These are phyloP conservation scores for Scelioninae gen. 1 DNA, from an alignment of 2,888 invertebrate genomes.

Conservation along the genomic window DNA sequence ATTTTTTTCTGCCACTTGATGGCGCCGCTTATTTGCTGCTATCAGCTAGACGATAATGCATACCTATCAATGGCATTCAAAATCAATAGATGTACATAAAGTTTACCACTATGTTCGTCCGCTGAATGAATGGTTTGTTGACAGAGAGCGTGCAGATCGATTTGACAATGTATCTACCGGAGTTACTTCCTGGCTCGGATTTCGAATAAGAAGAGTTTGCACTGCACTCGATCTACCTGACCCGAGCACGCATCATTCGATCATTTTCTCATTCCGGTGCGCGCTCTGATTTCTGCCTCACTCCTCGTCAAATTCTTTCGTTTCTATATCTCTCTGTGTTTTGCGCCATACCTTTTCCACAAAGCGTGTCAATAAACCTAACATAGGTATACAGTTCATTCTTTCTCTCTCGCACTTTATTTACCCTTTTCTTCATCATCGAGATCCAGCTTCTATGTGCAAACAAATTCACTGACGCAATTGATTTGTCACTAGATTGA, in stretches of 20 bases:
- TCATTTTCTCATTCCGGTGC: constrained; percentile 45
- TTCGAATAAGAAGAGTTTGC: constrained; percentile 75
- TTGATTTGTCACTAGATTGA: constrained; percentile 66
- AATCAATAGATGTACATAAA: constrained; percentile 63
- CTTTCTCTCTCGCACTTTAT: constrained; percentile 71
- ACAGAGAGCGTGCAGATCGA: constrained; percentile 57
- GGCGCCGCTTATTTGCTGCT: too few species aligned
- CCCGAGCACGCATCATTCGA: constrained; percentile 70
- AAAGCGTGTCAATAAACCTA: constrained; percentile 76
- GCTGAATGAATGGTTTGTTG: constrained; percentile 66
- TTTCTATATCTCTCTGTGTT: constrained; percentile 58
- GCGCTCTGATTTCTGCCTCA: constrained; percentile 28
- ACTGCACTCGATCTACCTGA: constrained; percentile 77
- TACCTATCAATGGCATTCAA: constrained; percentile 52
- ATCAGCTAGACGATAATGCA: constrained; percentile 20
- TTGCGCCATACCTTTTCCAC: constrained; percentile 65
- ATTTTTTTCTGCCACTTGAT: constrained; percentile 9
- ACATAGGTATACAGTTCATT: constrained; percentile 66
- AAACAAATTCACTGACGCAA: constrained; percentile 69
- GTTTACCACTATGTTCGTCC: constrained; percentile 40
- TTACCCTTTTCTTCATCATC: constrained; percentile 80
- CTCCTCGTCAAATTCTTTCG: constrained; percentile 58
- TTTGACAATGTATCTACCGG: constrained; percentile 64
- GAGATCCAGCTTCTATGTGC: constrained; percentile 68
- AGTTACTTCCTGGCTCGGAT: constrained; percentile 64